These are phyloP conservation scores for Byasa hedistus DNA, from an alignment of 2,888 invertebrate genomes.

Conservation along the genomic window DNA sequence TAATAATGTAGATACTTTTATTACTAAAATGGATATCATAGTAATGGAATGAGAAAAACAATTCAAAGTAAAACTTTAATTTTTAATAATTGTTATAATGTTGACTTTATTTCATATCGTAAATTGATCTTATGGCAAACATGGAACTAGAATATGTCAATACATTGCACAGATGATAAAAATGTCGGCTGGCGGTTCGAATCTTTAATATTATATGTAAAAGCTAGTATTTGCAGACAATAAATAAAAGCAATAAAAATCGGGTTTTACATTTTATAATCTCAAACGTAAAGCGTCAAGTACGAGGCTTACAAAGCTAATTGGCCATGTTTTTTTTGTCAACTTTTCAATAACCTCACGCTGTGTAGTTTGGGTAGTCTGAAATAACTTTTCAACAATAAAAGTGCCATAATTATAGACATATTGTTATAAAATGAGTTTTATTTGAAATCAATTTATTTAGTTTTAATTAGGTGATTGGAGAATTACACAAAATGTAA, in stretches of 20 bases:
- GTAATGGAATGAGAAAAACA: background rate
- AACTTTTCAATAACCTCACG: constrained; percentile 9
- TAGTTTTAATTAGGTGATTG: background rate
- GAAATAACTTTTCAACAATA: constrained; percentile 33
- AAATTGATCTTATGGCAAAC: constrained; percentile 1
- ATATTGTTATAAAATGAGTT: constrained; percentile 54
- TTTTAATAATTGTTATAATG: background rate
- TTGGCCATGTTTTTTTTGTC: background rate
- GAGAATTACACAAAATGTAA: too few relatives aligned
- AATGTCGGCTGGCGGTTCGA: constrained; percentile 31
- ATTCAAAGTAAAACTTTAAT: background rate
- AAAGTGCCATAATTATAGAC: constrained; percentile 67
- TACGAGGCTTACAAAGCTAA: constrained; percentile 9
- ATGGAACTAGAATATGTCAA: background rate
- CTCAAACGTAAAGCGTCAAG: background rate
- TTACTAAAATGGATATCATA: background rate
- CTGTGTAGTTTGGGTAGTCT: constrained; percentile 22
- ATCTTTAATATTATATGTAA: constrained; percentile 18
- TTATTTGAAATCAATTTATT: constrained; percentile 37
- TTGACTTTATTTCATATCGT: background rate
- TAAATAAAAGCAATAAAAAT: constrained; percentile 27
- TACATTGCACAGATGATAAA: background rate
- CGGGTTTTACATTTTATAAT: constrained; percentile 9
- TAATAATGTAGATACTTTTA: background rate
- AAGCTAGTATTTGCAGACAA: constrained; percentile 26